Evolutionary conservation across 2,888 invertebrate genomes (phyloP).

Genomic region (Drosophila quinaria): DNA sequence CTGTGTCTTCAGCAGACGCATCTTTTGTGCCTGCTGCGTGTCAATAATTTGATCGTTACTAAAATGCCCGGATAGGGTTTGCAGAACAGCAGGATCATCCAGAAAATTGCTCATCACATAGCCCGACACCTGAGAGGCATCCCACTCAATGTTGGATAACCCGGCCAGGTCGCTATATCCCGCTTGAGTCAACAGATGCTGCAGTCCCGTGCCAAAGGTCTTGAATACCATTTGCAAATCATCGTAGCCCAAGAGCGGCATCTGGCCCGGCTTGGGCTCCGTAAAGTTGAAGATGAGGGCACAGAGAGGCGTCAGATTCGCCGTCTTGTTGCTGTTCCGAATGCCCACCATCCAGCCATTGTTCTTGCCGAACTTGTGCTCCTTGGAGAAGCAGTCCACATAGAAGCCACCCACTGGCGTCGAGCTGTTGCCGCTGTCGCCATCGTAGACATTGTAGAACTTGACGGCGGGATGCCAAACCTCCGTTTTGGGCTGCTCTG

Average conservation of each 20-base stretch:
- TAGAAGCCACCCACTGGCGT: constrained; percentile 93
- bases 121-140: constrained; percentile 93
- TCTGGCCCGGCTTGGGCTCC: constrained; percentile 88
- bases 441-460: constrained; percentile 92
- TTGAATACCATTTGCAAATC: constrained; percentile 92
- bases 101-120: constrained; percentile 94
- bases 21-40: constrained; percentile 88
- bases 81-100: constrained; percentile 88
- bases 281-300: constrained; percentile 93
- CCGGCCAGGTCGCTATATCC: constrained; percentile 95
- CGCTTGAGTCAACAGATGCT: constrained; percentile 93
- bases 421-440: constrained; percentile 65
- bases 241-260: constrained; percentile 90
- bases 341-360: constrained; percentile 93
- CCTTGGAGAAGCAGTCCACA: constrained; percentile 92
- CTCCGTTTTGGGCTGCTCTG: constrained; percentile 88
- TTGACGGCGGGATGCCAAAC: constrained; percentile 95
- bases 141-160: constrained; percentile 96
- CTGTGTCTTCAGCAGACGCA: constrained; percentile 89
- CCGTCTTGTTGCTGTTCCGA: constrained; percentile 89
- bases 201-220: constrained; percentile 95
- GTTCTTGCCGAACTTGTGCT: constrained; percentile 89
- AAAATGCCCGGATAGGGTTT: constrained; percentile 91
- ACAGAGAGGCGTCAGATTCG: constrained; percentile 90
- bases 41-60: constrained; percentile 91